These are phyloP conservation scores for Oceanites oceanicus DNA, from an alignment of 2,113 vertebrate genomes.

Conservation along the genomic window DNA sequence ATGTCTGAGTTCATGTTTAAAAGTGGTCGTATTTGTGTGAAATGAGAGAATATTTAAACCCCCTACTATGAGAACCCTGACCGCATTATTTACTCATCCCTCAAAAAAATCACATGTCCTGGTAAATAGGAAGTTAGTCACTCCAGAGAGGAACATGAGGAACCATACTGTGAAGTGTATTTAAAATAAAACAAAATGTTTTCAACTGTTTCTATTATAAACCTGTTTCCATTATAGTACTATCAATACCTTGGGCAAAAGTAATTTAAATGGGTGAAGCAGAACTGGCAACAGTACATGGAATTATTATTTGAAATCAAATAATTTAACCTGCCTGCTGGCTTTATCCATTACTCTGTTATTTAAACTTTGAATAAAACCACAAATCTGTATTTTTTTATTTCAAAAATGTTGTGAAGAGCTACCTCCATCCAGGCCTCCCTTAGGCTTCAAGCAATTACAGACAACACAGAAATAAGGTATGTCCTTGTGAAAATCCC, in stretches of 20 bases:
- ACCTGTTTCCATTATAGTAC: not conserved
- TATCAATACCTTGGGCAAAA: constrained; percentile 24
- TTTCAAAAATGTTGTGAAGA: not conserved
- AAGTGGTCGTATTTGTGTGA: not conserved
- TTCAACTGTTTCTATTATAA: not conserved
- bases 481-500: not conserved
- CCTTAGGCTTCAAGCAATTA: not conserved
- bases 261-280: constrained; percentile 42
- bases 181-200: not conserved
- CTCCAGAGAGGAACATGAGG: not conserved
- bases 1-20: not conserved
- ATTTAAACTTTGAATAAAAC: not conserved
- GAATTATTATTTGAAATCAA: constrained; percentile 50
- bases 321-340: not conserved
- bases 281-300: constrained; percentile 37
- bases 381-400: not conserved
- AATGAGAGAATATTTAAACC: not conserved
- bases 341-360: not conserved
- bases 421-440: not conserved
- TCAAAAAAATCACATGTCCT: not conserved
- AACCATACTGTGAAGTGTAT: not conserved
- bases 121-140: not conserved
- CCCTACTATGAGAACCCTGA: not conserved
- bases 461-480: not conserved
- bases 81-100: not conserved